Evolutionary conservation across 2,888 invertebrate genomes (phyloP), one percentile per base, ranked within the genome.

Genomic region (Philereme transversata): DNA sequence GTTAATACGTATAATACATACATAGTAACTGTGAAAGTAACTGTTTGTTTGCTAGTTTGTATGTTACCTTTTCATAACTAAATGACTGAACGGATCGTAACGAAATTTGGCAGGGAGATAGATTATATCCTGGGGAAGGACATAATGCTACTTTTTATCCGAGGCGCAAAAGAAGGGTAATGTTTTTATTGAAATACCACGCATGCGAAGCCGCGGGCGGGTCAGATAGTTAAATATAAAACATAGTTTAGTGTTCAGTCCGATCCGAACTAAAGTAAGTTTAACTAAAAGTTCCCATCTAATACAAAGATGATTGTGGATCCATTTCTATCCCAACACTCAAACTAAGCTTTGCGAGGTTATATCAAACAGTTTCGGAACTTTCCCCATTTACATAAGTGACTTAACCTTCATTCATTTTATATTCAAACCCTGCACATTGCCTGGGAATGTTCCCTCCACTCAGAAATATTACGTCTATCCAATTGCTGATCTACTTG

Each of bases 361-460:
- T 60, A 69, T 73, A 79, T 72, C 70, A 77, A 72, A 78, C 70
- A 69, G 70, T 70, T 70, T 64, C 57, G 64, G 57, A 80, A 81
- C 71, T 81, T 81, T 78, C 71, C 74, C 74, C 76, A 84, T 84
- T 81, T 81, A 73, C 82, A 80, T 84, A 82, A 83, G 80, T 81
- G 77, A 78, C 75, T 78, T 80, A 79, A 80, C 79, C 78, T 81
- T 77, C 74, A 71, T 79, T 78, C 75, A 75, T 77, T 81, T 81
- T 77, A 80, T 79, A 80, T 81, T 82, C 80, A 77, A 78, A 77
- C 79, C 74, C 71, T 73, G 74, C 74, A 75, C 74, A 72, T 77
- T 72, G 74, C 74, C 70, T 70, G 68, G 60, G 56, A 79, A 78
- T 73, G 69, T 64, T 75, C 70, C 59, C 57, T 69, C 76, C 77